Percentiles rank a stretch among this genome's conserved stretches.
phyloP scores from a whole-genome alignment of 1,140 invertebrate genomes.

The Trichonephila clavipes region DNA sequence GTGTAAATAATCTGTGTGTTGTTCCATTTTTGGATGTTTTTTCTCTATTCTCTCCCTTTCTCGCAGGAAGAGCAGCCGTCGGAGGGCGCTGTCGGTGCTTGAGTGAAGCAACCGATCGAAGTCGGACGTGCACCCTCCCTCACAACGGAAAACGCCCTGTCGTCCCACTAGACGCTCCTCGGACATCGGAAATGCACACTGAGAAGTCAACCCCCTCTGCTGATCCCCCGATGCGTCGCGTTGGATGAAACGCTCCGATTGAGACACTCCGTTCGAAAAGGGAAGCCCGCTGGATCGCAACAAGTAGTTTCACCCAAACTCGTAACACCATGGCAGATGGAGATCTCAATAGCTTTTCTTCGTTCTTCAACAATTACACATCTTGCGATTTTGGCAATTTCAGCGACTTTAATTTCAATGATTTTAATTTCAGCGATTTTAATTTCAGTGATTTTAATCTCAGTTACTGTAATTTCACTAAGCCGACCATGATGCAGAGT shows the following conservation, averaged over 20 bases:
- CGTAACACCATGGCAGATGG: constrained; percentile 17
- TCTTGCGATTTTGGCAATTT: constrained; percentile 39
- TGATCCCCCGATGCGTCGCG: background rate
- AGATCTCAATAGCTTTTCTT: constrained; percentile 29
- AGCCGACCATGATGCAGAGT: too few species aligned
- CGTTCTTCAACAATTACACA: background rate
- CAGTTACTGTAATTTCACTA: constrained; percentile 37
- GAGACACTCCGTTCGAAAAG: background rate
- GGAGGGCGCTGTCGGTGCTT: constrained; percentile 52
- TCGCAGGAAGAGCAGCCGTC: constrained; percentile 39
- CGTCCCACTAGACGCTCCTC: background rate
- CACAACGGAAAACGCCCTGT: constrained; percentile 73
- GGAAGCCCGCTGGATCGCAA: background rate
- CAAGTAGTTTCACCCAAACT: constrained; percentile 52
- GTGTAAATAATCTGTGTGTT: constrained; percentile 18
- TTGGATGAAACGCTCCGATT: background rate
- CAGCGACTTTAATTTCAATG: background rate
- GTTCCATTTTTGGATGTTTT: background rate
- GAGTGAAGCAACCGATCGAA: constrained; percentile 44
- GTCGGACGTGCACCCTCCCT: background rate
- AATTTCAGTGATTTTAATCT: constrained; percentile 40
- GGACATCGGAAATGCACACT: background rate
- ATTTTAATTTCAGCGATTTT: constrained; percentile 1
- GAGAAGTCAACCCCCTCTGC: background rate
- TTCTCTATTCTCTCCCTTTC: constrained; percentile 1